Evolutionary conservation across 1,140 invertebrate species (phyloP).

Genomic region (Lasioglossum albipes): DNA sequence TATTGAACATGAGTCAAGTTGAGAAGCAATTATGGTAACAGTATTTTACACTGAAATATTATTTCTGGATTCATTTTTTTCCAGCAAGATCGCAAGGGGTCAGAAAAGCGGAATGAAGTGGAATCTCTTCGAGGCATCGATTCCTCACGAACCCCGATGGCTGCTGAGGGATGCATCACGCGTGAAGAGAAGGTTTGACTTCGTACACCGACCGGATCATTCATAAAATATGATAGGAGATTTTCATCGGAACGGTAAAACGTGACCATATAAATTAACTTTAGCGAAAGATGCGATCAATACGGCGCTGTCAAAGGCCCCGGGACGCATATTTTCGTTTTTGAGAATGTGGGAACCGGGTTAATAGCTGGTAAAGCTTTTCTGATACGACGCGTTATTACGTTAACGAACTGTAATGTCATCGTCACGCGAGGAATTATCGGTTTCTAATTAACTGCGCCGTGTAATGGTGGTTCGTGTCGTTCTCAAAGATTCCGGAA

Average conservation of each 20-base stretch:
- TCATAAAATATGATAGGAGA: conserved; percentile 34
- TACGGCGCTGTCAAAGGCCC: neutral
- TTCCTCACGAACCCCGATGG: too few species aligned
- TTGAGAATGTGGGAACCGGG: neutral
- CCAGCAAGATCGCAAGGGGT: neutral
- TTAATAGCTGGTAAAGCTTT: neutral
- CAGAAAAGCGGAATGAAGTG: neutral
- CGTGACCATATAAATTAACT: conserved; percentile 23
- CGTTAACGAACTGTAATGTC: conserved; percentile 21
- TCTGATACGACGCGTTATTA: neutral
- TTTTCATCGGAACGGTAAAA: neutral
- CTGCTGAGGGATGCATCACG: conserved; percentile 2
- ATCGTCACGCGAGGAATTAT: conserved; percentile 8
- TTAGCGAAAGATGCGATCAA: neutral
- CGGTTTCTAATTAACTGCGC: conserved; percentile 9
- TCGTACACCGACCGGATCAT: conserved; percentile 6
- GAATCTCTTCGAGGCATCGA: neutral
- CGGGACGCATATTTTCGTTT: neutral
- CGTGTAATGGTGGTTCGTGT: neutral
- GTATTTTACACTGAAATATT: neutral
- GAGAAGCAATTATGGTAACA: neutral
- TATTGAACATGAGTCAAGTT: too few species aligned
- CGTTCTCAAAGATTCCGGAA: neutral
- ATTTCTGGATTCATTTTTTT: neutral
- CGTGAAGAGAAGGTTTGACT: neutral